A percentile compares a stretch with the other conserved stretches of the same genome.
Evolutionary conservation across 1,140 invertebrate species (phyloP).

Genomic region (Aricia agestis): DNA sequence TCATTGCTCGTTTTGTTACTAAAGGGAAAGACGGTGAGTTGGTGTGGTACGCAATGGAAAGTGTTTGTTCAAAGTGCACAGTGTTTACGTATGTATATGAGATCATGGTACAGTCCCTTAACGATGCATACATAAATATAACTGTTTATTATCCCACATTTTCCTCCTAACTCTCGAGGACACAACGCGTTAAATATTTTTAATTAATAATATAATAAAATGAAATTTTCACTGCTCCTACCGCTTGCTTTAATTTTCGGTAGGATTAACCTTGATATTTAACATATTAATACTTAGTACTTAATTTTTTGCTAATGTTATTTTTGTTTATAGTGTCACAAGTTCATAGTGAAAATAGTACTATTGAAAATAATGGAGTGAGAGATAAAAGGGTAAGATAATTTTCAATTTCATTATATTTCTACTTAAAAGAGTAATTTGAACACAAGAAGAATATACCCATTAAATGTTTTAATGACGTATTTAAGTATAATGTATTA

Average conservation of each 20-base stretch:
- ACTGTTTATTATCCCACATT: background rate
- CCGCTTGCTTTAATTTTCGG: background rate
- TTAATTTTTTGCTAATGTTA: background rate
- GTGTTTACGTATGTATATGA: too few species aligned
- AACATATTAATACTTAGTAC: background rate
- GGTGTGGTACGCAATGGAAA: too few species aligned
- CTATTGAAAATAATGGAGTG: background rate
- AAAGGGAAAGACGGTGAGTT: too few species aligned
- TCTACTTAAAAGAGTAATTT: too few species aligned
- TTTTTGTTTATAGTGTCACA: background rate
- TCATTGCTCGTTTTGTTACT: too few species aligned
- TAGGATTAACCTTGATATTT: background rate
- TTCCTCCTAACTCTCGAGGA: background rate
- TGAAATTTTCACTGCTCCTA: background rate
- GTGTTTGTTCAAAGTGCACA: too few species aligned
- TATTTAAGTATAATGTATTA: too few species aligned
- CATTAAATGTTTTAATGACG: background rate
- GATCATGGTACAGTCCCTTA: background rate
- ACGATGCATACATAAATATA: background rate
- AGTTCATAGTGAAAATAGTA: background rate
- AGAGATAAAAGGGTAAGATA: constrained; percentile 10
- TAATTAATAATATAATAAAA: background rate
- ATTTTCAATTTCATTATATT: too few species aligned
- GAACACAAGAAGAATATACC: too few species aligned
- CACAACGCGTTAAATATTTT: background rate